Evolutionary conservation across 2,797 vertebrate genomes (phyloP).

Genomic region (Anomalospiza imberbis): DNA sequence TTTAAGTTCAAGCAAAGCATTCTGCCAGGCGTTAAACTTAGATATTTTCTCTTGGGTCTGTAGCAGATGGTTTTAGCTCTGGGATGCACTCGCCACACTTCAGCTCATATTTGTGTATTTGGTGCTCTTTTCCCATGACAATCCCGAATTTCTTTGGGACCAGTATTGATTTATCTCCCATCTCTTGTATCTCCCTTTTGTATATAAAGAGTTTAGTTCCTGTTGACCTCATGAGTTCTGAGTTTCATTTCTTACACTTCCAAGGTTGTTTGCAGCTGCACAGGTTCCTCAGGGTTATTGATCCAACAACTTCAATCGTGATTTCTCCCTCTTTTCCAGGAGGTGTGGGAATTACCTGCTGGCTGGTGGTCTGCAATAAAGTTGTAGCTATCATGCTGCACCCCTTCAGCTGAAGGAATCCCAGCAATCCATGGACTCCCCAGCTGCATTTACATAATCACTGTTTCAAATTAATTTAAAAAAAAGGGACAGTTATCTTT

Average conservation of each 20-base stretch:
- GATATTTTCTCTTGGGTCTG: background rate
- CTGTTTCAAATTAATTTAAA: background rate
- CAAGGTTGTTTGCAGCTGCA: background rate
- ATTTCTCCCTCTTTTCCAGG: conserved; percentile 76
- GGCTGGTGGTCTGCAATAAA: conserved; percentile 97
- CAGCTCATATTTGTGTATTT: background rate
- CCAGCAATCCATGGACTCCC: background rate
- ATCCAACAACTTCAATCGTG: background rate
- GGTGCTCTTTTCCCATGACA: background rate
- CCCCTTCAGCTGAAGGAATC: conserved; percentile 81
- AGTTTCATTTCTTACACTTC: background rate
- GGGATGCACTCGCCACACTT: background rate
- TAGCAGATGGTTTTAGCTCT: background rate
- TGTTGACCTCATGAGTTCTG: background rate
- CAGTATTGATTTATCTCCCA: background rate
- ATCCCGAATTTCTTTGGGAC: background rate
- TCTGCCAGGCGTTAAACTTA: background rate
- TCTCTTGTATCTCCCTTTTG: background rate
- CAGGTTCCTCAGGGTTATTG: background rate
- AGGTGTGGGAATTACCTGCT: conserved; percentile 95
- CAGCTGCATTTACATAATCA: background rate
- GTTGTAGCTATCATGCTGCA: conserved; percentile 88
- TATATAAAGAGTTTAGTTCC: background rate
- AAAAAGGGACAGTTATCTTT: background rate
- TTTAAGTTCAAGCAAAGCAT: background rate